phyloP scores from a whole-genome alignment of 1,140 invertebrate species.

The Meloidogyne floridensis region DNA sequence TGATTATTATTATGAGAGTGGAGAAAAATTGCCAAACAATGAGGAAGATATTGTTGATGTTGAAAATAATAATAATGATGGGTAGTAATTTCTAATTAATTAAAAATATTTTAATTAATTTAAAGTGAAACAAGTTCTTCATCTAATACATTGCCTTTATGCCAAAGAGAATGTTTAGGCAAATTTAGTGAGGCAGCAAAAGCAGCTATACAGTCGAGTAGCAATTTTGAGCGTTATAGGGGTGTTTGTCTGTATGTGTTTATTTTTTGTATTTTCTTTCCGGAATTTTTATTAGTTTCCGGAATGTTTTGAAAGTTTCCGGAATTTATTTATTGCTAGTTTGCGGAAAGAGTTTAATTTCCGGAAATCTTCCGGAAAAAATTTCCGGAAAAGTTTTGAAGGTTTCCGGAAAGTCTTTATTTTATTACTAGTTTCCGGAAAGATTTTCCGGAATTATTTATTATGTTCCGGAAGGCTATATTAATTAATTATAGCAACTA shows the following conservation, averaged over 20 bases:
- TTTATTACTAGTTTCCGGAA: neutral
- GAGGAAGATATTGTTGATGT: conserved; percentile 9
- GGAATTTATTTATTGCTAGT: neutral
- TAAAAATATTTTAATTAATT: neutral
- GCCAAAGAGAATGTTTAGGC: conserved; percentile 7
- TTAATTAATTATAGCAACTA: conserved; percentile 29
- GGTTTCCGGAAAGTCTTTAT: neutral
- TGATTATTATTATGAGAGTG: conserved; percentile 13
- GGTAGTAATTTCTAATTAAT: neutral
- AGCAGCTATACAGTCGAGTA: conserved; percentile 22
- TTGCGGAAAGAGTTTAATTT: neutral
- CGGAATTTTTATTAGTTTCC: neutral
- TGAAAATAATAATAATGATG: neutral
- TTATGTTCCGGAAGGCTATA: neutral
- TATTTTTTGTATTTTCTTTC: conserved; percentile 13
- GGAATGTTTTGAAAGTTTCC: neutral
- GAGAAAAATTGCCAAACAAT: neutral
- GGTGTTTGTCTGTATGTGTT: conserved; percentile 28
- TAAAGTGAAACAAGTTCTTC: neutral
- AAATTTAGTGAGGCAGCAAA: conserved; percentile 32
- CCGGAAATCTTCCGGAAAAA: neutral
- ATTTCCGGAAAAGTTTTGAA: neutral
- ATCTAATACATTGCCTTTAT: conserved; percentile 4
- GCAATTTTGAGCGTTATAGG: conserved; percentile 32
- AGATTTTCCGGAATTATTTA: neutral